Evolutionary conservation across 2,888 invertebrate species (phyloP), one percentile per base, ranked within the genome.

Genomic region (Euplagia quadripunctaria): DNA sequence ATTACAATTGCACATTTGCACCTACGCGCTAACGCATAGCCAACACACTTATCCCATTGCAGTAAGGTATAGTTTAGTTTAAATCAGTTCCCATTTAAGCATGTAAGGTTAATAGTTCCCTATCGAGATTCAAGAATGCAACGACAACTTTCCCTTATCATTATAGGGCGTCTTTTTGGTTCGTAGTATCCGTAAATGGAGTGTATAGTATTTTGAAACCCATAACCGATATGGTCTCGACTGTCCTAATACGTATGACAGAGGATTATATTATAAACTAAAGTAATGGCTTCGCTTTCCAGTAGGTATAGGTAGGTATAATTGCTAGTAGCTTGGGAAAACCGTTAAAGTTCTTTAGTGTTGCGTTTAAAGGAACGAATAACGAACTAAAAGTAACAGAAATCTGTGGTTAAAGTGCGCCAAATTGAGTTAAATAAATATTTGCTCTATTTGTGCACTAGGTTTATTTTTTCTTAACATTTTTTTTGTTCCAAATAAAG

Each of bases 101-200:
- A 31, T 31, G 31, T 31, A 31, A 31, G 31, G 1, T 31, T 31
- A 31, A 31, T 65, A 52, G 72, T 65, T 81, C 72, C 69, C 79
- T 82, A 83, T 84, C 82, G 78, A 75, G 79, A 82, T 80, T 82
- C 79, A 73, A 85, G 89, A 89, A 90, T 90, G 88, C 82, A 72
- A 79, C 80, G 77, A 87, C 79, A 86, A 90, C 89, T 89, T 89
- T 90, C 86, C 84, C 80, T 87, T 87, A 87, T 88, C 87, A 84
- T 84, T 79, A 42, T 46, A 61, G 73, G 70, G 73, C 63, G 66
- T 68, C 64, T 4, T 74, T 75, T 79, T 66, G 71, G 72, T 61
- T 71, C 70, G 67, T 55, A 61, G 61, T 20, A 12, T 51, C 75
- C 71, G 17, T 75, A 71, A 1, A 58, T 14, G 69, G 69, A 64